Base-by-base conservation (phyloP, 2,888 invertebrate genomes). In the Ochlodes sylvanus region DNA sequence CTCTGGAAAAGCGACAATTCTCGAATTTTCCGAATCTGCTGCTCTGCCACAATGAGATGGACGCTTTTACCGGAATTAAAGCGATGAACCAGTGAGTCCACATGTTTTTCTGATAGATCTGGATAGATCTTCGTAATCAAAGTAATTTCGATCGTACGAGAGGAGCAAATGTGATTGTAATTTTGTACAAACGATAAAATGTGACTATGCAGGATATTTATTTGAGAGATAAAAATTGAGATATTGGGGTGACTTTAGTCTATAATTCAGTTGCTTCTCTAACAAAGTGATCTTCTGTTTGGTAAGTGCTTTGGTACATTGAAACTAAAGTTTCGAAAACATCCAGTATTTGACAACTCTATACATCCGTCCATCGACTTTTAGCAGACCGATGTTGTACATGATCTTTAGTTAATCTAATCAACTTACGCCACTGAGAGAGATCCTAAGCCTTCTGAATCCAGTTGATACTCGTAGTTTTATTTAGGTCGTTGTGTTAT, bases 1-100 rank as follows among this genome's bases (percentile, higher is more conserved):
- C 44, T 66, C 63, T 61, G 71, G 63, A 67, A 70, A 62, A 44
- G 70, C 68, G 63, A 67, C 69, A 77, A 74, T 75, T 72, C 76
- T 74, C 78, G 77, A 79, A 83, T 81, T 86, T 83, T 84, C 82
- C 81, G 83, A 85, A 88, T 88, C 84, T 86, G 83, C 82, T 82
- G 79, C 73, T 77, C 75, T 61, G 83, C 88, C 88, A 84, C 90
- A 90, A 88, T 88, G 88, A 87, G 87, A 86, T 85, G 83, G 82
- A 84, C 82, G 91, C 92, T 92, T 92, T 92, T 91, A 92, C 85
- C 77, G 82, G 81, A 89, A 92, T 92, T 90, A 91, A 90, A 92
- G 82, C 81, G 82, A 81, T 76, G 71, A 75, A 76, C 77, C 73
- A 72, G 80, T 27, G 27, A 27, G 27, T 79, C 77, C 74, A 75